Base-by-base conservation (phyloP, 2,888 invertebrate genomes). In the Anagyrus pseudococci region DNA sequence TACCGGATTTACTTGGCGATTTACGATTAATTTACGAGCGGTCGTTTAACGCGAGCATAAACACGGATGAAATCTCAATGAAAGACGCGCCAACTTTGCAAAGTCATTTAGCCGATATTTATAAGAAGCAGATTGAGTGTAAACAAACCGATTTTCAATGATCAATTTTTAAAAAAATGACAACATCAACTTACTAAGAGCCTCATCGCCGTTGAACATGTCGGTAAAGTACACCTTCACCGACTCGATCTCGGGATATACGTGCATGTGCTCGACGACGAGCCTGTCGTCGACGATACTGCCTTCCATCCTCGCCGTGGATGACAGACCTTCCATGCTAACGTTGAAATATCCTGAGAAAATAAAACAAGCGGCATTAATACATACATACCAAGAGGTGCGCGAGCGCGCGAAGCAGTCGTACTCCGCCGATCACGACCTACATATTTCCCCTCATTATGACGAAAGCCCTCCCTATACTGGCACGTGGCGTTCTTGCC, bases 181-280 rank as follows among this genome's bases (percentile, higher is more conserved):
- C 1, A 17, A 17, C 23, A 19, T 7, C 29, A 59, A 85, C 89
- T 86, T 80, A 90, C 90, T 89, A 59, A 90, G 77, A 43, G 85
- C 84, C 1, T 83, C 81, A 71, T 88, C 87, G 71, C 89, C 86
- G 58, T 85, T 83, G 72, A 87, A 84, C 8, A 87, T 73, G 62
- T 89, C 88, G 29, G 82, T 83, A 54, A 89, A 83, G 72, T 83
- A 83, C 23, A 88, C 79, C 62, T 83, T 84, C 85, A 90, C 84
- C 62, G 83, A 83, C 19, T 86, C 86, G 17, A 90, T 82, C 72
- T 88, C 87, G 4, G 90, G 89, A 37, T 84, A 82, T 81, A 87
- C 82, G 73, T 84, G 84, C 73, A 89, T 87, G 17, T 85, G 85
- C 23, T 84, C 76, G 15, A 80, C 58, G 4, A 74, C 67, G 77